phyloP scores from a whole-genome alignment of 1,140 invertebrate species.

The Pteromalus puparum region DNA sequence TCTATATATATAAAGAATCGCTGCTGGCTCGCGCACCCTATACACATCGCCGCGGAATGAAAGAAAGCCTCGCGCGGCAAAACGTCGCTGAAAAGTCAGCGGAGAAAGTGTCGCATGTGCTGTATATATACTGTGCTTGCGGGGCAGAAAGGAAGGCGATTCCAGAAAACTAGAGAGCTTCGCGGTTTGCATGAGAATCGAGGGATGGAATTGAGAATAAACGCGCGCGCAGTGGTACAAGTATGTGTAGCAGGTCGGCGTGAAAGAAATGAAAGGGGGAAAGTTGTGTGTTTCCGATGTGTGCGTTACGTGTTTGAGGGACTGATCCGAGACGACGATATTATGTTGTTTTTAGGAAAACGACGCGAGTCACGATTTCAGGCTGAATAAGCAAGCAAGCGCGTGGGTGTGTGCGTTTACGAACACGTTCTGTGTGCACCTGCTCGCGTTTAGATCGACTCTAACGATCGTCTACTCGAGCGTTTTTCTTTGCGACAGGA shows the following conservation, averaged over 20 bases:
- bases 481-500: background rate
- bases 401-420: background rate
- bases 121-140: background rate
- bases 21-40: background rate
- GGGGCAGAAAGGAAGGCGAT: background rate
- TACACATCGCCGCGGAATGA: background rate
- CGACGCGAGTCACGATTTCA: background rate
- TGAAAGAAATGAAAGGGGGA: slow-evolving; percentile 25
- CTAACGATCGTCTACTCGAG: background rate
- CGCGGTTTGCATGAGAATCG: slow-evolving; percentile 22
- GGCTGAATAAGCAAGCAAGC: background rate
- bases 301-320: background rate
- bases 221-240: background rate
- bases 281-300: background rate
- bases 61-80: slow-evolving; percentile 17
- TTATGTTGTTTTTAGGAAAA: background rate
- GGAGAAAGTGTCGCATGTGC: background rate
- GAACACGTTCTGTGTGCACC: background rate
- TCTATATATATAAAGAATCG: slow-evolving; percentile 29
- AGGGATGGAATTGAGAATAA: slow-evolving; percentile 40
- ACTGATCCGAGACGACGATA: background rate
- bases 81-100: slow-evolving; percentile 9
- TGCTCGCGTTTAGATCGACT: background rate
- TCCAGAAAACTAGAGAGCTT: background rate
- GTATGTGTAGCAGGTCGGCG: background rate